Base-by-base conservation (phyloP, 2,888 invertebrate species). In the Mactromeris polynyma region DNA sequence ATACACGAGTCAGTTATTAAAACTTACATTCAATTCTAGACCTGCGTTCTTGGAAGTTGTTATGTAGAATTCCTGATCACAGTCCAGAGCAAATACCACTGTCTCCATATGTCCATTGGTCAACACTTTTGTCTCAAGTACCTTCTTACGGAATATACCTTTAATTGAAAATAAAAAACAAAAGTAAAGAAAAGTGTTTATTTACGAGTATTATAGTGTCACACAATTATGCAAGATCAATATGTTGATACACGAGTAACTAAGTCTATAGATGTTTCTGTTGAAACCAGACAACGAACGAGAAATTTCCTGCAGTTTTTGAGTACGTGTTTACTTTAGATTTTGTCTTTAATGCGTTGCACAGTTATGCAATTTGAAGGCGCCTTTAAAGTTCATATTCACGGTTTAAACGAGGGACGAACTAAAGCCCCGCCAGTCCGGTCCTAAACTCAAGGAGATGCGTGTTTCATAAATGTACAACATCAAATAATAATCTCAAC, bases 11-110 rank as follows among this genome's bases (percentile, higher is more conserved):
- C 2, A 14, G 11, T 46, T 46, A 46, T 46, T 3, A 1, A 64
- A 17, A 87, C 92, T 90, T 88, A 92, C 92, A 87, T 92, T 92
- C 14, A 92, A 51, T 90, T 92, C 92, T 2, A 92, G 78, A 11
- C 82, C 80, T 80, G 54, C 87, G 78, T 88, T 77, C 36, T 85
- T 87, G 19, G 86, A 40, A 9, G 90, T 86, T 17, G 92, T 91
- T 9, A 92, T 82, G 42, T 91, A 92, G 78, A 89, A 89, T 17
- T 92, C 91, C n/a, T 80, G 89, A 54, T 91, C 91, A 86, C 90
- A 88, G 54, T 92, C 92, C 26, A 91, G 79, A 26, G 78, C 89
- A 38, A 92, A 89, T 4, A 92, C 92, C 17, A 90, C 90, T 0
- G 89, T 91, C 38, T 92, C 91, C 19, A 81, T 73, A 6, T 84